A percentile compares a stretch with the other conserved stretches of the same genome.
Conservation (phyloP, 2,888 invertebrate genomes). For the Pollenia griseotomentosa region DNA sequence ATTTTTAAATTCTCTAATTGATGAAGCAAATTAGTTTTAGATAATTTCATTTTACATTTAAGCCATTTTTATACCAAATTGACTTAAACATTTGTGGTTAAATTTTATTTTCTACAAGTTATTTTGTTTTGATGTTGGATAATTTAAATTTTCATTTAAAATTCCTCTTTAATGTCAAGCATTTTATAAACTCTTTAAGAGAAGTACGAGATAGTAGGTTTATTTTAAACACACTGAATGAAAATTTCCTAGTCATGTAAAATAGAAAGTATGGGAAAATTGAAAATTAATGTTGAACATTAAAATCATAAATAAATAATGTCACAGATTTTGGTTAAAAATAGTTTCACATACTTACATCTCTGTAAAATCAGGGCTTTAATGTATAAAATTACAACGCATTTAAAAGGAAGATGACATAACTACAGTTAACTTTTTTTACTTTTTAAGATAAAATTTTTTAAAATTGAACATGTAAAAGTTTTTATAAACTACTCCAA, state of each 20-base stretch:
- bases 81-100: constrained; percentile 1
- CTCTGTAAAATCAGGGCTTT: not conserved
- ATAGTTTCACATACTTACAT: constrained; percentile 1
- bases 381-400: no score
- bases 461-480: no score
- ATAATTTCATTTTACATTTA: not conserved
- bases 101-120: not conserved
- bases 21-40: not conserved
- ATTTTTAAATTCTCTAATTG: constrained; percentile 21
- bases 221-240: not conserved
- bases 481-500: no score
- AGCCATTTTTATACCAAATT: not conserved
- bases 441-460: no score
- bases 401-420: not conserved
- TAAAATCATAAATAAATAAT: constrained; percentile 57
- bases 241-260: not conserved
- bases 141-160: not conserved
- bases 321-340: constrained; percentile 9
- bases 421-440: not conserved
- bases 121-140: not conserved
- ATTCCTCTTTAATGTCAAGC: not conserved
- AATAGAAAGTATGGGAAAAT: constrained; percentile 15
- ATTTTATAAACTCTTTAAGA: not conserved
- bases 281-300: constrained; percentile 52
- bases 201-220: not conserved